These are phyloP conservation scores for Todiramphus chloris DNA, from an alignment of 2,113 vertebrate genomes.

Conservation along the genomic window DNA sequence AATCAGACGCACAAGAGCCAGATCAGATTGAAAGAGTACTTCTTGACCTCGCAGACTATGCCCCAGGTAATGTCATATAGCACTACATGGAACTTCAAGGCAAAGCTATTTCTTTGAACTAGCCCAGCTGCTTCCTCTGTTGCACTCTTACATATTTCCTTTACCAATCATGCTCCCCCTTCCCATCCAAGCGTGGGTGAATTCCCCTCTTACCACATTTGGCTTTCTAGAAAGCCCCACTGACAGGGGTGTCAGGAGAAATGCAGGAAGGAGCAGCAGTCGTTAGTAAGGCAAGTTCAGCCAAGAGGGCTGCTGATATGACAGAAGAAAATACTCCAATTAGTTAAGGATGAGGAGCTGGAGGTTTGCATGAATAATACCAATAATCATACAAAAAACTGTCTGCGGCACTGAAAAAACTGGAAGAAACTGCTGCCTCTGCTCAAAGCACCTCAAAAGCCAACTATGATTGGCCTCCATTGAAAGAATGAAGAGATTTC, in stretches of 20 bases:
- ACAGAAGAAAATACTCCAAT: background rate
- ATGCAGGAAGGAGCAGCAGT: background rate
- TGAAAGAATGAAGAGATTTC: background rate
- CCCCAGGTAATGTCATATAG: background rate
- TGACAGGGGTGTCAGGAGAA: background rate
- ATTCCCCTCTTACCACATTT: background rate
- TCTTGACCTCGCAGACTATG: background rate
- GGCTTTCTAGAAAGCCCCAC: background rate
- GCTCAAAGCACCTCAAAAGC: background rate
- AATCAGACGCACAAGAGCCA: background rate
- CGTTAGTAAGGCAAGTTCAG: background rate
- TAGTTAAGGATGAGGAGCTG: background rate
- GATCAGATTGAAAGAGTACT: background rate
- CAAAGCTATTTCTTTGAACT: background rate
- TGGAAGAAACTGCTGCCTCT: background rate
- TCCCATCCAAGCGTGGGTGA: background rate
- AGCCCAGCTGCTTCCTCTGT: background rate
- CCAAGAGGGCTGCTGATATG: background rate
- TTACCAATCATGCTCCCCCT: background rate
- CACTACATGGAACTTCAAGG: background rate
- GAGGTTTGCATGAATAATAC: background rate
- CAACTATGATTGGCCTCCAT: background rate
- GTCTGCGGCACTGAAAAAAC: background rate
- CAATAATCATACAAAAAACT: background rate
- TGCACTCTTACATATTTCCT: background rate